Conservation (phyloP, 2,888 invertebrate species). For the Ptilodon capucinus region DNA sequence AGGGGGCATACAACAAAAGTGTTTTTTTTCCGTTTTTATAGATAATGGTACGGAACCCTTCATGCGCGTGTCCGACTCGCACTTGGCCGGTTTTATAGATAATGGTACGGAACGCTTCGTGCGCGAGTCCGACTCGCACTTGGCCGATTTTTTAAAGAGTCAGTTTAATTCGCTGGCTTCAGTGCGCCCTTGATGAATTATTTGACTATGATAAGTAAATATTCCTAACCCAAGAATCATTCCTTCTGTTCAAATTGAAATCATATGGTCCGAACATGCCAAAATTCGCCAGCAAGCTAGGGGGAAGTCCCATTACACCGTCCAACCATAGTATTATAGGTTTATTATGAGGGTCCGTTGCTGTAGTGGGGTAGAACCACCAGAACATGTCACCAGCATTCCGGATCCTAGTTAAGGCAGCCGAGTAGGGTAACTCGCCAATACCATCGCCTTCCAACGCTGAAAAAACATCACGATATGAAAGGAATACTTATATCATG, state of each 20-base stretch:
- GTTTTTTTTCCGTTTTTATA: too few species aligned
- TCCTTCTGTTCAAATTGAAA: constrained; percentile 83
- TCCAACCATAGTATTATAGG: constrained; percentile 94
- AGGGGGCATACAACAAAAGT: too few species aligned
- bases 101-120: too few species aligned
- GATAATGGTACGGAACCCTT: too few species aligned
- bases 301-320: constrained; percentile 91
- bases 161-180: too few species aligned
- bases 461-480: constrained; percentile 30
- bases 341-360: constrained; percentile 60
- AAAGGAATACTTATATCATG: too few species aligned
- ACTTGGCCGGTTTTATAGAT: too few species aligned
- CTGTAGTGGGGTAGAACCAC: constrained; percentile 91
- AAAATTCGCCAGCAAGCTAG: constrained; percentile 93
- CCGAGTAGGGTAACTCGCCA: constrained; percentile 85
- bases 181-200: too few species aligned
- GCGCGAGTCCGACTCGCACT: too few species aligned
- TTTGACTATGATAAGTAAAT: too few species aligned
- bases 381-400: constrained; percentile 91
- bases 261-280: constrained; percentile 91
- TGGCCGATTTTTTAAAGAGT: too few species aligned
- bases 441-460: constrained; percentile 63
- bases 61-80: too few species aligned
- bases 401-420: constrained; percentile 88
- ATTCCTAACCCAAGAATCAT: constrained; percentile 87